Evolutionary conservation across 2,797 vertebrate species (phyloP), one percentile per base, ranked within the genome.

Genomic region (Cuculus canorus): DNA sequence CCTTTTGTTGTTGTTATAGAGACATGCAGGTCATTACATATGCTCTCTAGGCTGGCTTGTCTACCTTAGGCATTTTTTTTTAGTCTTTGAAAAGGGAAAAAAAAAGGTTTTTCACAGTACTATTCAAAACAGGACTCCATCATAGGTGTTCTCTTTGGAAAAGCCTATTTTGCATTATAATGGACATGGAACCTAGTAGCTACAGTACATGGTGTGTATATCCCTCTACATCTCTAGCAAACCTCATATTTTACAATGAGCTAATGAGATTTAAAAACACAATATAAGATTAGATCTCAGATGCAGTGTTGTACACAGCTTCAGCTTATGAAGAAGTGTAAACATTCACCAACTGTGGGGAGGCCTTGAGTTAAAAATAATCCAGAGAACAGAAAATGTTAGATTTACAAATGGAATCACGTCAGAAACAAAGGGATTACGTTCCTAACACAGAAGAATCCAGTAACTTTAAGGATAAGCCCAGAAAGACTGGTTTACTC

Each of bases 401-500:
- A 77, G 35, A 92, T 84, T 71, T 96, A 64, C 65, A 94, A 93
- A 86, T 60, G 28, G 66, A 92, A 94, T 94, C 76, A 60, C 76
- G 93, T 68, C 32, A 92, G 89, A 96, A 97, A 95, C 72, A 95
- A 89, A 92, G 10, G 59, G 78, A 96, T 96, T 97, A 96, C 95
- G 25, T 93, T 92, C 72, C 96, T 94, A 96, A 88, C 12, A 39
- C 41, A 77, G 78, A 82, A 96, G 70, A 97, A 92, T 88, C 60
- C 45, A 91, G 73, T 87, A 92, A 77, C 85, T 95, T 96, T 82
- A 94, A 86, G 95, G 75, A 73, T 85, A 96, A 96, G 7, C 33
- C 61, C 35, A 76, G 69, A 90, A 94, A 85, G 30, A 48, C 37
- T 84, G 82, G 27, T 72, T 96, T 97, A 96, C 96, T 94, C 84